Conservation (phyloP, 2,888 invertebrate species). For the Leptinotarsa juncta region DNA sequence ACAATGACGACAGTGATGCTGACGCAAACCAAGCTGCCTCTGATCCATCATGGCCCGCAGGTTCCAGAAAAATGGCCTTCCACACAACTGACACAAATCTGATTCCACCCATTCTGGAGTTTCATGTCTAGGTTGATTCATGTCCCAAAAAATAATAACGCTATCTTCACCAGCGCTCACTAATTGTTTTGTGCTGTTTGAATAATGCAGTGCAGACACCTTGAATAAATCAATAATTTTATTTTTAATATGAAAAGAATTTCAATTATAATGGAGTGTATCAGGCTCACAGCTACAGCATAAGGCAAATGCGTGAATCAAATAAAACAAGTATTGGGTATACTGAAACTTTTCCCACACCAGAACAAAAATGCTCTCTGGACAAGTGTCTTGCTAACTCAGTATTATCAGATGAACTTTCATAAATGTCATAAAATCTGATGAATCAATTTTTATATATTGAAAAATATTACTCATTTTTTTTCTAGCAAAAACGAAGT, state of each 20-base stretch:
- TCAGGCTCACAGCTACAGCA: too few relatives aligned
- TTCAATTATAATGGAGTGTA: not conserved
- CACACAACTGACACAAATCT: slow-evolving; percentile 94
- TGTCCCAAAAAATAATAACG: slow-evolving; percentile 94
- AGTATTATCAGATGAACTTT: too few relatives aligned
- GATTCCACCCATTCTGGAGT: slow-evolving; percentile 97
- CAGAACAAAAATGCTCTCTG: too few relatives aligned
- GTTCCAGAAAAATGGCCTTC: slow-evolving; percentile 99
- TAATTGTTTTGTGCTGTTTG: slow-evolving; percentile 81
- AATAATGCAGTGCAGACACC: slow-evolving; percentile 91
- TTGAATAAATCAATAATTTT: slow-evolving; percentile 58
- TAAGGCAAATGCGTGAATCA: too few relatives aligned
- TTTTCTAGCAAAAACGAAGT: too few relatives aligned
- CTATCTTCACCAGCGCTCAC: slow-evolving; percentile 94
- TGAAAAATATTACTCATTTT: too few relatives aligned
- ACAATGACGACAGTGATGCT: slow-evolving; percentile 93
- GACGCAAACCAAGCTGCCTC: slow-evolving; percentile 89
- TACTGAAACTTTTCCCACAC: too few relatives aligned
- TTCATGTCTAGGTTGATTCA: slow-evolving; percentile 88
- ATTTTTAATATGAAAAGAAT: not conserved
- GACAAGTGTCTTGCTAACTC: too few relatives aligned
- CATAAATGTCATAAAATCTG: too few relatives aligned
- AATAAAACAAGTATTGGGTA: too few relatives aligned
- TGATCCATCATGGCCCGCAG: slow-evolving; percentile 98
- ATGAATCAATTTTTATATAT: too few relatives aligned